These are phyloP conservation scores for Lasioglossum vierecki DNA, from an alignment of 2,888 invertebrate species.

Conservation along the genomic window DNA sequence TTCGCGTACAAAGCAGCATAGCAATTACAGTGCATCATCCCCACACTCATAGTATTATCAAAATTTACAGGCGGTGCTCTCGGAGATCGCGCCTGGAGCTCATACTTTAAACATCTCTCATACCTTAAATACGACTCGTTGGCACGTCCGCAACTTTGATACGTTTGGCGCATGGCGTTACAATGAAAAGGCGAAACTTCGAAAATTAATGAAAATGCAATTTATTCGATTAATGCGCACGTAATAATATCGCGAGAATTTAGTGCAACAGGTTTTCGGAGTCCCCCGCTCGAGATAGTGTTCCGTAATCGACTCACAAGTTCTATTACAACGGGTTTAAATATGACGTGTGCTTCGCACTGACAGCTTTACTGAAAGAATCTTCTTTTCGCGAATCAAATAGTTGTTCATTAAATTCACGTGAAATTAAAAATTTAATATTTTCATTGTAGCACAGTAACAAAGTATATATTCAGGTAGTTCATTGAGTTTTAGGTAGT, in stretches of 20 bases:
- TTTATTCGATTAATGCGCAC: background rate
- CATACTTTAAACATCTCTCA: constrained; percentile 27
- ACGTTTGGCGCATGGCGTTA: background rate
- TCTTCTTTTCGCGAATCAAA: background rate
- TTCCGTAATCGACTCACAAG: background rate
- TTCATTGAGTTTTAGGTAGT: too few relatives aligned
- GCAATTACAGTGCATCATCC: constrained; percentile 34
- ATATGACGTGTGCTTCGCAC: background rate
- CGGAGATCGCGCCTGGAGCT: constrained; percentile 13
- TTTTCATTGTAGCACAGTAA: background rate
- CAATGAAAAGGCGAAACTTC: background rate
- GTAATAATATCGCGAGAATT: background rate
- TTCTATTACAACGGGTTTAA: background rate
- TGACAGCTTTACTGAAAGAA: background rate
- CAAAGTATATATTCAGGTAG: background rate
- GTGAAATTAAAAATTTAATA: background rate
- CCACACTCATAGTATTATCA: constrained; percentile 2
- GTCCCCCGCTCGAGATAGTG: background rate
- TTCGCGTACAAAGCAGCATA: constrained; percentile 16
- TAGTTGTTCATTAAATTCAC: background rate
- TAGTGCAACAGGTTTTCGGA: background rate
- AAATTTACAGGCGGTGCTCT: background rate
- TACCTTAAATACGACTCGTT: constrained; percentile 33
- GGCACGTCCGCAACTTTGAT: constrained; percentile 19
- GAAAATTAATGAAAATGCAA: background rate